A percentile compares a stretch with the other conserved stretches of the same genome.
Conservation (phyloP, 2,888 invertebrate species). For the Andrena fulva region DNA sequence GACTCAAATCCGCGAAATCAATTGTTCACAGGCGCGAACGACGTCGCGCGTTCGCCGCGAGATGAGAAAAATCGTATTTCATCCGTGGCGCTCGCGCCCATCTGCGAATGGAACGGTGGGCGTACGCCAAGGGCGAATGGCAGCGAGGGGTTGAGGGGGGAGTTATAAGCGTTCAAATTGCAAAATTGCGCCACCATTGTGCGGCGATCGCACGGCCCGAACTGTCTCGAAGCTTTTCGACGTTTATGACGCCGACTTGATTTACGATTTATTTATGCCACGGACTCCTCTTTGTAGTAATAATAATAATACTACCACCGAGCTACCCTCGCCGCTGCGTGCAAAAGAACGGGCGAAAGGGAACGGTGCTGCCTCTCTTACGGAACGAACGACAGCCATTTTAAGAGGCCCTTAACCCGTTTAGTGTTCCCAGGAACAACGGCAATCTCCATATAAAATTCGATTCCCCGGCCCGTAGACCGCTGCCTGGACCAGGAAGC, state of each 20-base stretch:
- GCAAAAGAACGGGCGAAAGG: conserved; percentile 31
- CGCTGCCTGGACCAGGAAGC: conserved; percentile 48
- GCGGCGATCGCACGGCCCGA: conserved; percentile 74
- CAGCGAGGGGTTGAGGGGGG: conserved; percentile 10
- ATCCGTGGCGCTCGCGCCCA: conserved; percentile 11
- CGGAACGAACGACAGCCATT: conserved; percentile 81
- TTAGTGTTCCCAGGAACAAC: conserved; percentile 77
- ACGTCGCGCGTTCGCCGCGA: conserved; percentile 1
- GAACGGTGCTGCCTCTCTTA: conserved; percentile 78
- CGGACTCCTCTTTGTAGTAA: conserved; percentile 81
- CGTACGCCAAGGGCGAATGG: conserved; percentile 34
- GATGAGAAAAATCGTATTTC: not conserved
- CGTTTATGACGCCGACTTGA: conserved; percentile 81
- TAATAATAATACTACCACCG: conserved; percentile 81
- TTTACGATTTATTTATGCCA: conserved; percentile 84
- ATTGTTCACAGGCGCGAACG: conserved; percentile 27
- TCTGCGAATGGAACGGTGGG: conserved; percentile 33
- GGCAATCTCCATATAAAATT: conserved; percentile 81
- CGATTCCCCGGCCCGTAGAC: conserved; percentile 63
- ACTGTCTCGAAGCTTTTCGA: conserved; percentile 80
- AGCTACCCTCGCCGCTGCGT: conserved; percentile 32
- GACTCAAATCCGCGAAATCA: conserved; percentile 28
- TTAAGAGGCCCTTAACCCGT: conserved; percentile 79
- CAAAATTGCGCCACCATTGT: conserved; percentile 70
- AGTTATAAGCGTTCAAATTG: conserved; percentile 68